Evolutionary conservation across 2,888 invertebrate species (phyloP).

Genomic region (Luperina nickerlii): DNA sequence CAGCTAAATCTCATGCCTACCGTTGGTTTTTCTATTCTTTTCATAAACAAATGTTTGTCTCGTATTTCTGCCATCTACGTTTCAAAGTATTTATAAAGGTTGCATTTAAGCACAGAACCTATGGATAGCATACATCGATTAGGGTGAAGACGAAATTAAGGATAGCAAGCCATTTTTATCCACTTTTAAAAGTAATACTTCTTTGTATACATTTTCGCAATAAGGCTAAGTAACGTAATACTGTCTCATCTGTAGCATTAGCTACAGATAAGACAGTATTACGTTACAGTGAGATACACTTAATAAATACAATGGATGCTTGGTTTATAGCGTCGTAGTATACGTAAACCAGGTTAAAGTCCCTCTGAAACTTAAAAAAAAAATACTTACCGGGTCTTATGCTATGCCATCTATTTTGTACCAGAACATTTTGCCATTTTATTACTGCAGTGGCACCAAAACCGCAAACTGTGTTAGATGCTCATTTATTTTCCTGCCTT

Average conservation of each 20-base stretch:
- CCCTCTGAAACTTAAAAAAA: not conserved
- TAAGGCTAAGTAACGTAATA: not conserved
- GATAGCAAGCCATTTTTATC: not conserved
- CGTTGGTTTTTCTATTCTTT: too few relatives aligned
- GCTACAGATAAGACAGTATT: not conserved
- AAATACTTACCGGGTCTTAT: not conserved
- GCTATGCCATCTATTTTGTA: not conserved
- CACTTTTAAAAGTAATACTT: not conserved
- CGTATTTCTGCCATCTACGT: not conserved
- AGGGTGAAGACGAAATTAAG: too few relatives aligned
- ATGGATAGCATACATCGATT: not conserved
- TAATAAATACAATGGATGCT: not conserved
- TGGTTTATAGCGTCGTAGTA: not conserved
- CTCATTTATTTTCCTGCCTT: constrained; percentile 32
- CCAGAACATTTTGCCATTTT: not conserved
- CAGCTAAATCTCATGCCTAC: too few relatives aligned
- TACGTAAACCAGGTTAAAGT: not conserved
- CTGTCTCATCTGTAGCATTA: too few relatives aligned
- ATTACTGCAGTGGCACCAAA: constrained; percentile 18
- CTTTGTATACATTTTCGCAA: not conserved
- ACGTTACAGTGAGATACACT: too few relatives aligned
- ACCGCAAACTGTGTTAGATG: constrained; percentile 17
- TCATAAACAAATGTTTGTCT: not conserved
- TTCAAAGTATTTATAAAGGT: not conserved
- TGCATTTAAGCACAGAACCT: not conserved